Percentiles rank a stretch among this genome's conserved stretches.
These are phyloP conservation scores for Sarcoramphus papa DNA, from an alignment of 2,797 vertebrate genomes.

Conservation along the genomic window DNA sequence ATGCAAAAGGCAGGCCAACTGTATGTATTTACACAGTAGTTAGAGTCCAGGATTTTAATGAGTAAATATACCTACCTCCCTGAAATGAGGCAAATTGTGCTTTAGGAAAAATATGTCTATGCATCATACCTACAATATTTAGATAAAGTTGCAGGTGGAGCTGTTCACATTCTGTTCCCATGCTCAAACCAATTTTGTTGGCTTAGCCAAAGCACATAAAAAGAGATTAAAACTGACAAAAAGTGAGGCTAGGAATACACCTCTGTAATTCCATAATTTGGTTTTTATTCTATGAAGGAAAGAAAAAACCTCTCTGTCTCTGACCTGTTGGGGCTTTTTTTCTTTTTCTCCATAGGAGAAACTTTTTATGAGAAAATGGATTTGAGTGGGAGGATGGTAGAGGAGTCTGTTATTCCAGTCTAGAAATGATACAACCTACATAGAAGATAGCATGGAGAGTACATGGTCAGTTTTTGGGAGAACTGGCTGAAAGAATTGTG, in stretches of 20 bases:
- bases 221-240: neutral
- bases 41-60: neutral
- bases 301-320: neutral
- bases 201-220: neutral
- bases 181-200: neutral
- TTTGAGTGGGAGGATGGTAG: neutral
- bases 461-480: neutral
- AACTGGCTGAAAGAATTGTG: neutral
- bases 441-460: neutral
- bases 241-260: neutral
- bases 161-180: neutral
- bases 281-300: neutral
- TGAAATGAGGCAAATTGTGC: neutral
- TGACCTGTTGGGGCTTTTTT: fast-evolving
- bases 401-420: neutral
- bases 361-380: neutral
- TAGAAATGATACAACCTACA: neutral
- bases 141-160: neutral
- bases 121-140: neutral
- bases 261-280: neutral
- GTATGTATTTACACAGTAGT: neutral
- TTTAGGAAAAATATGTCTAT: neutral
- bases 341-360: neutral
- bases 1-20: neutral
- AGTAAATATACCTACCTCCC: neutral